Evolutionary conservation across 2,113 vertebrate species (phyloP).

Genomic region (Gobius niger): DNA sequence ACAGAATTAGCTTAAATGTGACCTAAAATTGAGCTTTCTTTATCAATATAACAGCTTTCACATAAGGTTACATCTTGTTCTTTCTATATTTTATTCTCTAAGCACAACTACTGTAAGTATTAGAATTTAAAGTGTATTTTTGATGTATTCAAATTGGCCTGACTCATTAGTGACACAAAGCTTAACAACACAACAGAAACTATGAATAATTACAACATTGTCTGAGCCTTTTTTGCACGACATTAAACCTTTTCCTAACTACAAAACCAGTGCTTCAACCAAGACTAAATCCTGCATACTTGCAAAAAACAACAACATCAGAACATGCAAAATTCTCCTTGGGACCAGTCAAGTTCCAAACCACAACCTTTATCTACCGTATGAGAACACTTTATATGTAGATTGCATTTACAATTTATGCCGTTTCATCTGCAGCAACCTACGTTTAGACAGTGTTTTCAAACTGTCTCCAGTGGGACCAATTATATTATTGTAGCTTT

Average conservation of each 20-base stretch:
- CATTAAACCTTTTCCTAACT: too few relatives aligned
- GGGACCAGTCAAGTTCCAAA: too few relatives aligned
- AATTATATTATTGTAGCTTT: constrained; percentile 46
- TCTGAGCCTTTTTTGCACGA: too few relatives aligned
- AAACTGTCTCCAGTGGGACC: constrained; percentile 35
- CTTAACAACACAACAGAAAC: too few relatives aligned
- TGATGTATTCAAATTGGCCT: too few relatives aligned
- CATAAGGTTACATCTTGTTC: neutral
- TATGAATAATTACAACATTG: too few relatives aligned
- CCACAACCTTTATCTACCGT: neutral
- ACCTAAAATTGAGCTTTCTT: constrained; percentile 15
- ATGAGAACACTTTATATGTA: constrained; percentile 22
- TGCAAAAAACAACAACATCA: too few relatives aligned
- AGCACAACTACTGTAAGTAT: neutral
- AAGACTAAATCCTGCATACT: too few relatives aligned
- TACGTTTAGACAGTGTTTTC: constrained; percentile 21
- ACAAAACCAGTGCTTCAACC: too few relatives aligned
- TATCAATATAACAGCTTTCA: neutral
- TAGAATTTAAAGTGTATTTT: too few relatives aligned
- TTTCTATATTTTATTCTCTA: neutral
- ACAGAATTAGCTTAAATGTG: constrained; percentile 32
- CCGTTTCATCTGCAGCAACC: constrained; percentile 31
- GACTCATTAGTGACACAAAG: too few relatives aligned
- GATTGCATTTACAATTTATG: constrained; percentile 27
- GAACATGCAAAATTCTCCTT: too few relatives aligned